Percentiles rank a stretch among this genome's conserved stretches.
phyloP scores from a whole-genome alignment of 2,888 invertebrate genomes.

The Drosophila multiciliata region DNA sequence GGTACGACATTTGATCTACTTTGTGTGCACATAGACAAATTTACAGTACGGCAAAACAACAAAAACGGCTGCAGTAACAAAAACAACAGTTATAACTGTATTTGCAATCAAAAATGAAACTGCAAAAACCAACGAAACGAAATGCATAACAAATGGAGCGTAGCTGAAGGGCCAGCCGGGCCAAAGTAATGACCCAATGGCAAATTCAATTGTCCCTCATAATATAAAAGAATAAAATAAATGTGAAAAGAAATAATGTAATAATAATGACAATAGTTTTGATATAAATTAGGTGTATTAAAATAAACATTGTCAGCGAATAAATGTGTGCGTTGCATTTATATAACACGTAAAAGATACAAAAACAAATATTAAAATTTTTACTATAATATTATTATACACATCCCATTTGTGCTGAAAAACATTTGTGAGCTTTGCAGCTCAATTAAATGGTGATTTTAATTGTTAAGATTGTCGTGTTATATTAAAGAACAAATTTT shows the following conservation, averaged over 20 bases:
- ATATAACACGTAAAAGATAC: neutral
- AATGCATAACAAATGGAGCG: slow-evolving; percentile 32
- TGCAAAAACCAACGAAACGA: slow-evolving; percentile 13
- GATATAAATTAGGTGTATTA: slow-evolving; percentile 5
- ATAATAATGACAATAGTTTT: slow-evolving; percentile 29
- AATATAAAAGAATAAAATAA: neutral
- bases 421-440: neutral
- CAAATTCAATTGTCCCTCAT: slow-evolving; percentile 16
- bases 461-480: neutral
- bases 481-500: neutral
- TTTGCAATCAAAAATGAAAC: slow-evolving; percentile 37
- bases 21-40: slow-evolving; percentile 31
- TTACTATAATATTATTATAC: neutral
- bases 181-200: slow-evolving; percentile 20
- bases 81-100: slow-evolving; percentile 29
- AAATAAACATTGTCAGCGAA: slow-evolving; percentile 4
- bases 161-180: neutral
- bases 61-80: slow-evolving; percentile 10
- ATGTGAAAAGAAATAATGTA: slow-evolving; percentile 9
- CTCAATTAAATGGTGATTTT: neutral
- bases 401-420: neutral
- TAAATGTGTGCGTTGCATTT: neutral
- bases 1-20: slow-evolving; percentile 3
- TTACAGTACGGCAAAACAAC: slow-evolving; percentile 29
- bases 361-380: neutral